Evolutionary conservation across 2,888 invertebrate genomes (phyloP).

Genomic region (Petrolisthes cinctipes): DNA sequence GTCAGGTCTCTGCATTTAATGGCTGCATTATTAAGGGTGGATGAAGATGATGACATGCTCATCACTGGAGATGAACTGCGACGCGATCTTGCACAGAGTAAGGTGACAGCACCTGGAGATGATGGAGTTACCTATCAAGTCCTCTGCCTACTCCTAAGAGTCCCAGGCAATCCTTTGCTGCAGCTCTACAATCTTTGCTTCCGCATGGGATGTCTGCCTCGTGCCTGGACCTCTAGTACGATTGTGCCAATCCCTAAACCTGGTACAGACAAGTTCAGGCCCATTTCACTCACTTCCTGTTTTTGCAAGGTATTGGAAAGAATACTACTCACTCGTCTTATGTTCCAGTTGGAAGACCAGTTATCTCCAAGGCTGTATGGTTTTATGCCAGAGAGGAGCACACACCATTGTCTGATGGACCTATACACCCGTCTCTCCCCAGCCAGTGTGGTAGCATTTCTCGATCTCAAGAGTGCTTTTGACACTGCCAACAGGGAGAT

Average conservation of each 20-base stretch:
- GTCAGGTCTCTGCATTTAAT: not conserved
- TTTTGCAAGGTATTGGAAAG: not conserved
- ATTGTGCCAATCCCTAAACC: no score
- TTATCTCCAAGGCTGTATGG: not conserved
- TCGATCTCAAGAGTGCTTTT: not conserved
- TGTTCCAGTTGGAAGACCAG: not conserved
- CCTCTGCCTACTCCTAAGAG: not conserved
- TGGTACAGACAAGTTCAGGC: not conserved
- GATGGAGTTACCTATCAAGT: no score
- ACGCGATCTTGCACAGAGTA: not conserved
- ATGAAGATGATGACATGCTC: not conserved
- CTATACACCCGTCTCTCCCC: not conserved
- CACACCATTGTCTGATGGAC: not conserved
- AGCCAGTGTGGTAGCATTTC: not conserved
- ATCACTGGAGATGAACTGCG: not conserved
- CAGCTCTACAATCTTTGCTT: not conserved
- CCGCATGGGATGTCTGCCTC: no score
- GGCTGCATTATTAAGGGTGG: not conserved
- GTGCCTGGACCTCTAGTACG: no score
- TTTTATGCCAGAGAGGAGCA: not conserved
- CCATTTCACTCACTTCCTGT: not conserved
- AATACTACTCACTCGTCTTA: not conserved
- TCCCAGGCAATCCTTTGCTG: not conserved
- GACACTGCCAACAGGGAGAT: not conserved
- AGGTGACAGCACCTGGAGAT: not conserved